These are phyloP conservation scores for Onychomys torridus DNA, from an alignment of 2,797 vertebrate genomes.

Conservation along the genomic window DNA sequence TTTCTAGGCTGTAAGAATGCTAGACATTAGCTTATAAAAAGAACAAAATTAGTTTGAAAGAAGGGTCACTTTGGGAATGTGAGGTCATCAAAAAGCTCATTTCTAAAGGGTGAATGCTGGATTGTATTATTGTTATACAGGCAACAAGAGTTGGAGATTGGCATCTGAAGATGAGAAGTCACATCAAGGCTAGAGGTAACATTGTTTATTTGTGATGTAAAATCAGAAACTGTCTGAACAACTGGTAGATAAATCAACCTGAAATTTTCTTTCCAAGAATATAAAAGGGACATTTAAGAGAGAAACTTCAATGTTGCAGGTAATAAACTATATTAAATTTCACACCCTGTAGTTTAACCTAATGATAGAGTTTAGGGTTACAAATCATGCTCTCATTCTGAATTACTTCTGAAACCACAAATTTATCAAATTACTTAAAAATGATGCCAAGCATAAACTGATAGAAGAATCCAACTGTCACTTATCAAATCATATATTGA, in stretches of 20 bases:
- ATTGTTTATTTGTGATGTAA: conserved; percentile 47
- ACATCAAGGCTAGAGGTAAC: conserved; percentile 2
- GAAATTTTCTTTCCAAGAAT: conserved; percentile 12
- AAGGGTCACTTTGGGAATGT: background rate
- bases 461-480: background rate
- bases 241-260: conserved; percentile 36
- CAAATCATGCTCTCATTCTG: background rate
- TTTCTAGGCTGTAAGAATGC: background rate
- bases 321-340: conserved; percentile 38
- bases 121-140: background rate
- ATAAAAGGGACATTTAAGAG: conserved; percentile 26
- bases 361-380: background rate
- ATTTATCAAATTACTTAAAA: background rate
- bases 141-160: background rate
- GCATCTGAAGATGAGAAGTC: background rate
- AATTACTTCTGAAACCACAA: conserved; percentile 42
- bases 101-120: conserved; percentile 7
- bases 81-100: background rate
- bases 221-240: conserved; percentile 45
- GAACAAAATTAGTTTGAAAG: conserved; percentile 1
- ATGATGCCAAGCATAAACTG: background rate
- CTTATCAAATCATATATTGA: background rate
- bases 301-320: conserved; percentile 35
- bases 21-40: conserved; percentile 22
- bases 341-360: background rate